Conservation (phyloP, 1,140 invertebrate species). For the Bombus superbus region DNA sequence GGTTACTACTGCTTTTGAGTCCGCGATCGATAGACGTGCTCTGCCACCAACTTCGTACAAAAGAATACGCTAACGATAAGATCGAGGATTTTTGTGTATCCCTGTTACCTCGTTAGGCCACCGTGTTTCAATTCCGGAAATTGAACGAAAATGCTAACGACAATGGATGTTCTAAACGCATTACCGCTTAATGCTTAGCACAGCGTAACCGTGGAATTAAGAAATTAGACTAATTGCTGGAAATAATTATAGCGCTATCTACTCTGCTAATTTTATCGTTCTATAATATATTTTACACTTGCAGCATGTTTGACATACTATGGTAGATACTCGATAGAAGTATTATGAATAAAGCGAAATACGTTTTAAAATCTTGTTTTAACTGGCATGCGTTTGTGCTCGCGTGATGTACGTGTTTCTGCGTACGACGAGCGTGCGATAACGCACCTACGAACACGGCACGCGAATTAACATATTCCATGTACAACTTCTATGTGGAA, state of each 20-base stretch:
- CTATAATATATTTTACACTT: background rate
- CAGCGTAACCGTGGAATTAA: background rate
- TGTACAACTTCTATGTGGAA: background rate
- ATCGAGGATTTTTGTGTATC: constrained; percentile 17
- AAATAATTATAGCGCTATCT: background rate
- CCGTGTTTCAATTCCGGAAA: background rate
- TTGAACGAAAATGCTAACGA: constrained; percentile 20
- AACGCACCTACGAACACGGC: background rate
- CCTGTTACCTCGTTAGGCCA: background rate
- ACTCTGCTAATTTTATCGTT: background rate
- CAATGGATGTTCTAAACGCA: background rate
- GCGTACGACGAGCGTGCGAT: background rate
- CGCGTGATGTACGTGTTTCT: too few species aligned
- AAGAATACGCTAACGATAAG: constrained; percentile 38
- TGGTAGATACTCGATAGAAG: background rate
- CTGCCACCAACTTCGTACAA: background rate
- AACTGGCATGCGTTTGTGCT: background rate
- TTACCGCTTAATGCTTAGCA: background rate
- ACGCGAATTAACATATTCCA: background rate
- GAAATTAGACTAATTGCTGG: background rate
- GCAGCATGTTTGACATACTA: background rate
- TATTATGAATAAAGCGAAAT: background rate
- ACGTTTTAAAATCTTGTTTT: background rate
- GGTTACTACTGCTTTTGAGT: constrained; percentile 45
- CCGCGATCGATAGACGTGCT: constrained; percentile 53